These are phyloP conservation scores for Salvator merianae DNA, from an alignment of 2,113 vertebrate genomes.

Conservation along the genomic window DNA sequence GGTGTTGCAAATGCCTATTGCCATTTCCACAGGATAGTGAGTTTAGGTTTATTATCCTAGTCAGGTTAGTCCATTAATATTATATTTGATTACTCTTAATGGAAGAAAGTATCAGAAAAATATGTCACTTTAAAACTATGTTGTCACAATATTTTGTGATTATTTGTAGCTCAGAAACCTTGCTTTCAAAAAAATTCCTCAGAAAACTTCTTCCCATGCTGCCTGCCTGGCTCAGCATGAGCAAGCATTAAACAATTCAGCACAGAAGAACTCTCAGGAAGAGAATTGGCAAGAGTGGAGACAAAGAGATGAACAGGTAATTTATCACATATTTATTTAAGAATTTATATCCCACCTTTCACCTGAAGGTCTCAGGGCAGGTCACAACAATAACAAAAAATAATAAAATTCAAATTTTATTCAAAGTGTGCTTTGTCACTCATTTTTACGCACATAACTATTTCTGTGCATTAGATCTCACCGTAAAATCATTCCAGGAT, in stretches of 20 bases:
- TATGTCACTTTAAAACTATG: not conserved
- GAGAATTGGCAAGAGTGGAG: constrained; percentile 93
- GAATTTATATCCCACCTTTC: not conserved
- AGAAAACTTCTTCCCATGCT: constrained; percentile 81
- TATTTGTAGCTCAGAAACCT: constrained; percentile 86
- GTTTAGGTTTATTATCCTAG: not conserved
- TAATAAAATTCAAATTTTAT: not conserved
- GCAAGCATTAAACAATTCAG: constrained; percentile 68
- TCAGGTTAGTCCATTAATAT: not conserved
- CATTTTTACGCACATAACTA: not conserved
- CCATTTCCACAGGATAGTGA: not conserved
- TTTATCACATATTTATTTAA: constrained; percentile 10
- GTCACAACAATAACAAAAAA: too few relatives aligned
- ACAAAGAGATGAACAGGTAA: constrained; percentile 91
- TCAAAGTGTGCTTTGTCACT: not conserved
- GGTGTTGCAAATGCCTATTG: not conserved
- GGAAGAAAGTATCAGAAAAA: not conserved
- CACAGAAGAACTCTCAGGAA: constrained; percentile 68
- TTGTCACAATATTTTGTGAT: constrained; percentile 26
- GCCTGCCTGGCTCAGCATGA: constrained; percentile 79
- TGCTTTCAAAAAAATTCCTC: constrained; percentile 94
- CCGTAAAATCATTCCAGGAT: too few relatives aligned
- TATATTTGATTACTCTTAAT: not conserved
- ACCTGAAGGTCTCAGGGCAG: too few relatives aligned
- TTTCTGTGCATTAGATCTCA: not conserved